Evolutionary conservation across 30 jellyfish, hydroid and myxozoan species (phyloP), one percentile per base, ranked within the genome.

Genomic region (Hydractinia symbiolongicarpus): DNA sequence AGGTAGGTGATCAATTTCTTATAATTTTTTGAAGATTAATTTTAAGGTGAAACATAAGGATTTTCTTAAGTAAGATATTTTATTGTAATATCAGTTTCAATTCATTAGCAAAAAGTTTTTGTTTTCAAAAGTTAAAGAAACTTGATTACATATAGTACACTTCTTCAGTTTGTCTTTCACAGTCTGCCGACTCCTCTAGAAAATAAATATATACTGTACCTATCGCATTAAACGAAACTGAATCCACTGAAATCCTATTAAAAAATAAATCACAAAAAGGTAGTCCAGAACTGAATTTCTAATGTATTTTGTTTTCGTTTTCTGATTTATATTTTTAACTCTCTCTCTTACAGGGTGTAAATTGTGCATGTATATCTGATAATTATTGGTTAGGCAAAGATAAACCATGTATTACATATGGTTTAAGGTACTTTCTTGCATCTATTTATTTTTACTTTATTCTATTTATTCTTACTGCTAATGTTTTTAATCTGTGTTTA

Each of bases 321-420:
- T 2, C 44, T 30, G 17, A 4, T 13, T 51, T 7, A 64, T 64
- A 6, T 44, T 64, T 64, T 64, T 0, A 13, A 9, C n/a, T n/a
- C 44, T 30, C 44, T 64, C 40, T 13, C 4, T 6, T 51, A 64
- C 40, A 93, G 99, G 96, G 74, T 70, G 97, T 93, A n/a, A 95
- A 93, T 72, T 93, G 67, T 69, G 90, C 81, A 49, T 93, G 99
- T 84, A 93, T 93, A n/a, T 87, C 96, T 55, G 99, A 93, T 84
- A 93, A 87, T 66, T 87, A 88, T 68, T 93, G 96, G 96, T 88
- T 93, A 2, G 99, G 99, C n/a, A 93, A 88, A 71, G 86, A 72
- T 64, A 93, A 85, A 40, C 99, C 99, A 5, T 93, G 99, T 79
- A 84, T 93, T 58, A 87, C 99, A 15, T 93, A 93, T 55, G 99